phyloP scores from a whole-genome alignment of 1,140 invertebrate genomes.

The Adoxophyes honmai region DNA sequence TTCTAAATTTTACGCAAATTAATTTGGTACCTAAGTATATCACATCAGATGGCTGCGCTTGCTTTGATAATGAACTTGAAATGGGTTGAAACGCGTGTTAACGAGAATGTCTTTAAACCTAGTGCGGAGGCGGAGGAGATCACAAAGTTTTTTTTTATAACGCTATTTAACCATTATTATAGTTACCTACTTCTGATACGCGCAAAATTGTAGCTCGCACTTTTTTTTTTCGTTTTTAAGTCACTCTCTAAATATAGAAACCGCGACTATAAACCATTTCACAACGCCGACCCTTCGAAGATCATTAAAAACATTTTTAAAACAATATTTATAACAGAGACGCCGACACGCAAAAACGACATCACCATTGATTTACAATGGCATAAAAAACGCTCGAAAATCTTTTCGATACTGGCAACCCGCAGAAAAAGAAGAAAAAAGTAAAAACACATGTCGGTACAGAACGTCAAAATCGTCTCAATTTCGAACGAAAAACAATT shows the following conservation, averaged over 20 bases:
- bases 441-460: constrained; percentile 50
- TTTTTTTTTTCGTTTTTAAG: not conserved
- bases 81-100: too few relatives aligned
- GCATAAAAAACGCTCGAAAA: constrained; percentile 32
- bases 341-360: constrained; percentile 42
- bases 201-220: not conserved
- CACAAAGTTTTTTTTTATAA: too few relatives aligned
- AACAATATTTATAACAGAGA: constrained; percentile 50
- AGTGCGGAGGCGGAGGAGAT: too few relatives aligned
- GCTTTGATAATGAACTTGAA: too few relatives aligned
- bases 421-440: constrained; percentile 32
- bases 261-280: constrained; percentile 21
- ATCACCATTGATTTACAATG: constrained; percentile 55
- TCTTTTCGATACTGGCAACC: constrained; percentile 19
- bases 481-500: constrained; percentile 70
- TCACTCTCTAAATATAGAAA: not conserved
- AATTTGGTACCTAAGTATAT: too few relatives aligned
- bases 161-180: too few relatives aligned
- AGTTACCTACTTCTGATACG: not conserved
- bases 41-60: too few relatives aligned
- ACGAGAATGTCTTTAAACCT: too few relatives aligned
- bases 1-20: too few relatives aligned
- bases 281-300: constrained; percentile 22
- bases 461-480: constrained; percentile 72
- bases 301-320: constrained; percentile 57